These are phyloP conservation scores for Anastrepha obliqua DNA, from an alignment of 1,140 invertebrate genomes.

Conservation along the genomic window DNA sequence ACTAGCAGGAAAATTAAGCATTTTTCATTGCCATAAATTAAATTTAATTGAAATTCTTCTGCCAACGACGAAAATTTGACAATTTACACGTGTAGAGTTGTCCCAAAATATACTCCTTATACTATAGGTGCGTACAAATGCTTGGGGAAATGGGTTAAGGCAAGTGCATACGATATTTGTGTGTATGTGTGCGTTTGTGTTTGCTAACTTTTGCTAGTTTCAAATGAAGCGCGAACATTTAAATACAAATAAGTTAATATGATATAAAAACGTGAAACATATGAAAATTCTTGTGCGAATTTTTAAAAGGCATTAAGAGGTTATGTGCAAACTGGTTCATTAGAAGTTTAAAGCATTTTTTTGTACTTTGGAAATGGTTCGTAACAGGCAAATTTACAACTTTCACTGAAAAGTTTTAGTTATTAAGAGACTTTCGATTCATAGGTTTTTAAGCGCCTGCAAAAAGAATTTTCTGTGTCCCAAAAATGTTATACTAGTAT, in stretches of 20 bases:
- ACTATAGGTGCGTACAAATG: not conserved
- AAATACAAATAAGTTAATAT: not conserved
- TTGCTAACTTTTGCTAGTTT: not conserved
- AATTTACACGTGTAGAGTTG: not conserved
- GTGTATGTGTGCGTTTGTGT: not conserved
- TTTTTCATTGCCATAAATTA: slow-evolving; percentile 54
- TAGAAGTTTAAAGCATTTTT: not conserved
- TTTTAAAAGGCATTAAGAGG: not conserved
- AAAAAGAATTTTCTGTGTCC: no score
- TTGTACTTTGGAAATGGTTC: not conserved
- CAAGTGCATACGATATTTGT: not conserved
- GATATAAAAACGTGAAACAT: not conserved
- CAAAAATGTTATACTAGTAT: no score
- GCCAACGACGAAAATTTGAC: slow-evolving; percentile 7
- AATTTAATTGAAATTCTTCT: slow-evolving; percentile 53
- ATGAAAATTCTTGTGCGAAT: not conserved
- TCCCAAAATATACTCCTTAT: no score
- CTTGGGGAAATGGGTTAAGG: not conserved
- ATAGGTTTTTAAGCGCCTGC: no score
- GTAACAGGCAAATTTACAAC: no score
- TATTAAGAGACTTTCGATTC: no score
- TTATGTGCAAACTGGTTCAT: not conserved
- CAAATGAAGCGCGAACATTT: slow-evolving; percentile 29
- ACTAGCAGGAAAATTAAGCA: slow-evolving; percentile 8
- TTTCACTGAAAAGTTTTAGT: no score